Percentiles rank a stretch among this genome's conserved stretches.
phyloP scores from a whole-genome alignment of 2,113 vertebrate genomes.

The Colinus virginianus region DNA sequence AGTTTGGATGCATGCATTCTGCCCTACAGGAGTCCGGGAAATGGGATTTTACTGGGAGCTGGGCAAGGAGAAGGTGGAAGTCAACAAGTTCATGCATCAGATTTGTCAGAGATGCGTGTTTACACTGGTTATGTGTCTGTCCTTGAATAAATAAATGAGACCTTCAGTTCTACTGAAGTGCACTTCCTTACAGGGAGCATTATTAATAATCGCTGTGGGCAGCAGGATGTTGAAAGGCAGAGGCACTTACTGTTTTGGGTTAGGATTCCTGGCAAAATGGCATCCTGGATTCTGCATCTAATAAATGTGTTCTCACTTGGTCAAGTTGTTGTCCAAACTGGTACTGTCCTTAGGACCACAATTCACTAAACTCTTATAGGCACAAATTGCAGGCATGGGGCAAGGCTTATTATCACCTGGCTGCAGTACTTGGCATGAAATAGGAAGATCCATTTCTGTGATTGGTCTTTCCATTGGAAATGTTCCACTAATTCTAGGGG shows the following conservation, averaged over 20 bases:
- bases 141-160: not conserved
- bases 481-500: accelerated
- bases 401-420: not conserved
- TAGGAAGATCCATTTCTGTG: not conserved
- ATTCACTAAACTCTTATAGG: not conserved
- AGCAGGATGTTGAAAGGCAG: not conserved
- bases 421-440: not conserved
- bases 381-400: accelerated
- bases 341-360: not conserved
- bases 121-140: not conserved
- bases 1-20: accelerated
- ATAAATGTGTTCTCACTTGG: not conserved
- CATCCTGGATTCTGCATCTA: not conserved
- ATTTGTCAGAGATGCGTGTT: not conserved
- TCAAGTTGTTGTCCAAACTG: not conserved
- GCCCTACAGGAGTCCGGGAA: not conserved
- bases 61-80: not conserved
- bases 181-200: not conserved
- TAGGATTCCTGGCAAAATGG: not conserved
- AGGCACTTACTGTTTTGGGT: not conserved
- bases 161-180: not conserved
- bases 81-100: not conserved
- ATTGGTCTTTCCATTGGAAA: not conserved
- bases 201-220: not conserved
- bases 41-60: not conserved